Evolutionary conservation across 2,797 vertebrate species (phyloP), one percentile per base, ranked within the genome.

Genomic region (Gallinago stenura): DNA sequence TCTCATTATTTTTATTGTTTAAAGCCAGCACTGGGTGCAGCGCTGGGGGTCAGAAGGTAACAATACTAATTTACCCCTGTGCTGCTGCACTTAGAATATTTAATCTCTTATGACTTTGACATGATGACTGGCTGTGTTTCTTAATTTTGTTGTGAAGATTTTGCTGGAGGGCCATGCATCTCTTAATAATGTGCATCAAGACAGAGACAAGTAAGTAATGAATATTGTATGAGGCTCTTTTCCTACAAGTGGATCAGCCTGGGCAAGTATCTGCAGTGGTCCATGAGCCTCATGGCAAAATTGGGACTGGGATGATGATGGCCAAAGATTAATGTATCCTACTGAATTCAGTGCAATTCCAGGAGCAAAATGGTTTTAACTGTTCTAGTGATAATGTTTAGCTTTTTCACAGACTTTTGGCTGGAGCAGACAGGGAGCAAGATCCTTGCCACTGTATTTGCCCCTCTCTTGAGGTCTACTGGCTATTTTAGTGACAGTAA

Each of bases 1-100:
- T 97, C 96, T 97, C 97, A 97, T 97, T 96, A 97, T 95, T 97
- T 95, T 96, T 95, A 97, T 97, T 97, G 97, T 97, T 97, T 97
- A 94, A 97, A 97, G 95, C 56, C 86, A 94, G 87, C 61, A 33
- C 1, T 73, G 80, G 89, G 80, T 93, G 71, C 93, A 87, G 78
- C 91, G 87, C 82, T 30, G 31, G 68, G 73, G 97, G 97, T 97
- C 93, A 93, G 88, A 76, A 97, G 94, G 96, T 88, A 97, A 95
- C 93, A 82, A 95, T 93, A 85, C 78, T 96, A 96, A 96, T 97
- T 94, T 96, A 92, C 94, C 83, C 94, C 83, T 89, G 72, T 79
- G 85, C 85, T 77, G 51, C 70, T 86, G 89, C 90, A 64, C 95
- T 95, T 96, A 76, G 94, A 97, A 98, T 98, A 93, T 95, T 95